phyloP scores from a whole-genome alignment of 1,140 invertebrate genomes.

The Drosophila dunni region DNA sequence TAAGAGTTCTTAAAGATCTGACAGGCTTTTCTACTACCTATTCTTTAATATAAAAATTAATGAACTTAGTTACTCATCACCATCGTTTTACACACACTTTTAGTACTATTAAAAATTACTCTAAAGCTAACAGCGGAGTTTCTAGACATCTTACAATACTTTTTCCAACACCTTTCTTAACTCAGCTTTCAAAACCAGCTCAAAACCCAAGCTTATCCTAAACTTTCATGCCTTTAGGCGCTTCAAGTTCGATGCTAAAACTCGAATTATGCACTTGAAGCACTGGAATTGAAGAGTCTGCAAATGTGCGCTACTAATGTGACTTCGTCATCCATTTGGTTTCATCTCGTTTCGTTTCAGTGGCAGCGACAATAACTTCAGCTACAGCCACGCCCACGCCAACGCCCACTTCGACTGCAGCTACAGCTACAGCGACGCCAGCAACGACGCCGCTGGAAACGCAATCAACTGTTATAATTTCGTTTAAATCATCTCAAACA shows the following conservation, averaged over 20 bases:
- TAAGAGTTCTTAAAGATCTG: too few relatives aligned
- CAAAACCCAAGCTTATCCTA: neutral
- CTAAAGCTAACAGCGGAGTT: too few relatives aligned
- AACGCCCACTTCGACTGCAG: slow-evolving; percentile 3
- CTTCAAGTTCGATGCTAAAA: neutral
- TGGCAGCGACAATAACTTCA: slow-evolving; percentile 26
- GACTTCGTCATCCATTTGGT: slow-evolving; percentile 55
- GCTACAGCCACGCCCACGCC: neutral
- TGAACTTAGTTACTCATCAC: too few relatives aligned
- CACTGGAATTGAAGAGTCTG: neutral
- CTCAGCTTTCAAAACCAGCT: too few relatives aligned
- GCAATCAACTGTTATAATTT: slow-evolving; percentile 85
- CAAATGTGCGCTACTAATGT: slow-evolving; percentile 62
- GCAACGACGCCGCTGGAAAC: slow-evolving; percentile 68
- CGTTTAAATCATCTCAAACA: slow-evolving; percentile 84
- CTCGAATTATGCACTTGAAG: slow-evolving; percentile 6
- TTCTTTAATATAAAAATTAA: too few relatives aligned
- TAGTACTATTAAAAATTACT: too few relatives aligned
- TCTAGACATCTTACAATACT: too few relatives aligned
- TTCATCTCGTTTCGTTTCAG: slow-evolving; percentile 36
- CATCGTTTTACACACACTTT: too few relatives aligned
- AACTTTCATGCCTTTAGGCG: neutral
- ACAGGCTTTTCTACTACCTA: too few relatives aligned
- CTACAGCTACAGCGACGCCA: slow-evolving; percentile 19
- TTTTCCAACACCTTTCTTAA: too few relatives aligned